Evolutionary conservation across 2,797 vertebrate species (phyloP), one percentile per base, ranked within the genome.

Genomic region (Sphenopsis melanotis): DNA sequence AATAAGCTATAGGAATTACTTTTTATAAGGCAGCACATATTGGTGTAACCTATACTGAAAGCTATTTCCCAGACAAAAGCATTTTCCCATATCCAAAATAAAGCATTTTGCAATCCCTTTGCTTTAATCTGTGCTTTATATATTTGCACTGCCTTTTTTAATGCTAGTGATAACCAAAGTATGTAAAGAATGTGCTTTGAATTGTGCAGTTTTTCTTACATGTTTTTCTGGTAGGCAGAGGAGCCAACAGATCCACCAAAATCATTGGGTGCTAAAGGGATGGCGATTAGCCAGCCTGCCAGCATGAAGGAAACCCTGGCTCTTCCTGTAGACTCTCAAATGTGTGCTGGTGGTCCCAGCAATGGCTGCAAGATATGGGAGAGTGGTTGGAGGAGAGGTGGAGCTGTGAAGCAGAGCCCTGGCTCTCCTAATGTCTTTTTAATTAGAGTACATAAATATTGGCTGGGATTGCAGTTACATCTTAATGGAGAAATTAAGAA

Each of bases 401-500:
- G 22, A 84, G 30, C 60, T 76, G 49, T 27, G 7, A 89, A 56
- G 19, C 2, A 0, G 24, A 72, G 50, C 15, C 15, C 46, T 59
- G 66, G 66, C 14, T 76, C 24, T 92, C 26, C 32, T 89, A 42
- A 87, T 77, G 65, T 57, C 68, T 84, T 90, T 59, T 94, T 84
- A 89, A 89, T 93, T 87, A 59, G 39, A 34, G 9, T 61, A 83
- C 59, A 47, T 23, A 80, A 92, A 64, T 83, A 50, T 32, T 92
- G 83, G 30, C 68, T 68, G 75, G 11, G 23, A 41, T 74, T 47
- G 56, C 66, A 74, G 52, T 56, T 95, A 12, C 15, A n/a, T 79
- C 52, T 77, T 90, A 89, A 77, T 64, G 50, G 56, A 53, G 78
- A 89, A 95, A 85, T 86, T 78, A 85, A 71, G 49, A 74, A 95